A percentile compares a stretch with the other conserved stretches of the same genome.
phyloP scores from a whole-genome alignment of 2,113 vertebrate species.

The Proterorhinus semilunaris region DNA sequence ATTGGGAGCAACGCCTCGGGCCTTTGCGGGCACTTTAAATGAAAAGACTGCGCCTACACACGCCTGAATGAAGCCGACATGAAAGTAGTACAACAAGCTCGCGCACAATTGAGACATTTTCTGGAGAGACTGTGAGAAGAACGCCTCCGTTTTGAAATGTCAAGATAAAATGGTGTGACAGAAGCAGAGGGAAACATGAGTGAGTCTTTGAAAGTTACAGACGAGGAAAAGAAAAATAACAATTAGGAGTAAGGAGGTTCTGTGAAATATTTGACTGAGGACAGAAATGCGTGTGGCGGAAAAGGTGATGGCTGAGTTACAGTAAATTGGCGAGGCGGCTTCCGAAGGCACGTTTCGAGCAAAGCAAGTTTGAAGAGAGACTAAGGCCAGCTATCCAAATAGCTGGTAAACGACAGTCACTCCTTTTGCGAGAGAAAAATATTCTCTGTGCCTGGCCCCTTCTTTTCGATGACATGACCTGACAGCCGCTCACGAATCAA shows the following conservation, averaged over 20 bases:
- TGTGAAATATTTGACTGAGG: slow-evolving; percentile 55
- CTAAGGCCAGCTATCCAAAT: slow-evolving; percentile 63
- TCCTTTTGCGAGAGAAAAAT: slow-evolving; percentile 60
- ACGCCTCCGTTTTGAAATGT: slow-evolving; percentile 58
- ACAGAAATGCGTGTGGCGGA: slow-evolving; percentile 54
- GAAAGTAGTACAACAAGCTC: slow-evolving; percentile 33
- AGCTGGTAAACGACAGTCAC: slow-evolving; percentile 70
- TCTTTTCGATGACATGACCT: slow-evolving; percentile 52
- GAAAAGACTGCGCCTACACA: slow-evolving; percentile 46
- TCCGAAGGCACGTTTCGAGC: slow-evolving; percentile 52
- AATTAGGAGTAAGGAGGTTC: slow-evolving; percentile 2
- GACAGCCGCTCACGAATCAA: slow-evolving; percentile 58
- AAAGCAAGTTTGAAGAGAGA: slow-evolving; percentile 27
- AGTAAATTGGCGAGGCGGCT: slow-evolving; percentile 62
- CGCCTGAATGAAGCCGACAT: slow-evolving; percentile 27
- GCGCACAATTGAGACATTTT: slow-evolving; percentile 63
- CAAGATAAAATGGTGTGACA: slow-evolving; percentile 60
- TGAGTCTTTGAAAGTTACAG: slow-evolving; percentile 32
- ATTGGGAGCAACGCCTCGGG: slow-evolving; percentile 40
- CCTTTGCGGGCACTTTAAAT: slow-evolving; percentile 34
- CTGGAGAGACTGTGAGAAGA: slow-evolving; percentile 28
- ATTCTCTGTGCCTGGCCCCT: slow-evolving; percentile 45
- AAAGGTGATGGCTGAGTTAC: slow-evolving; percentile 62
- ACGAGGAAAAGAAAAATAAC: slow-evolving; percentile 4
- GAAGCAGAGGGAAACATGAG: slow-evolving; percentile 51